These are phyloP conservation scores for Hyphantria cunea DNA, from an alignment of 1,140 invertebrate genomes.

Conservation along the genomic window DNA sequence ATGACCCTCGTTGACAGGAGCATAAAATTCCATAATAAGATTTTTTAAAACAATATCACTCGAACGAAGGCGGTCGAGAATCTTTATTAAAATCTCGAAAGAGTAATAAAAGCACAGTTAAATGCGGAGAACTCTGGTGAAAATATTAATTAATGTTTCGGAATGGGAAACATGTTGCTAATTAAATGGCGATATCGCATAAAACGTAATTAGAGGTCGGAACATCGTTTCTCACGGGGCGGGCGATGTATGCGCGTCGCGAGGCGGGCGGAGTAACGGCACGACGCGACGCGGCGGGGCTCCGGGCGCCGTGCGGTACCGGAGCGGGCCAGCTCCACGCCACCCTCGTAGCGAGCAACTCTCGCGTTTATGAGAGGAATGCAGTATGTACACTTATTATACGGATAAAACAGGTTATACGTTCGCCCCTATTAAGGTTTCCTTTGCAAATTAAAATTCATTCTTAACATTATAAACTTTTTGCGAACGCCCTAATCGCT, in stretches of 20 bases:
- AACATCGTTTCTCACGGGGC: constrained; percentile 74
- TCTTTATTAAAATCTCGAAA: constrained; percentile 80
- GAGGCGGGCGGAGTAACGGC: constrained; percentile 34
- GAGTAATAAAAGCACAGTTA: constrained; percentile 80
- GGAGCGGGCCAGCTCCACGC: constrained; percentile 27
- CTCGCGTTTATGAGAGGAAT: constrained; percentile 59
- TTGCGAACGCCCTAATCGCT: constrained; percentile 17
- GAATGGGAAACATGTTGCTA: constrained; percentile 80
- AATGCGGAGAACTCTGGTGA: constrained; percentile 77
- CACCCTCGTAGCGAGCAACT: constrained; percentile 16
- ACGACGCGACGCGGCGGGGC: constrained; percentile 23
- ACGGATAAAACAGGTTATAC: constrained; percentile 60
- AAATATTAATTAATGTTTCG: constrained; percentile 81
- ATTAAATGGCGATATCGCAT: constrained; percentile 81
- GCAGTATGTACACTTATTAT: constrained; percentile 49
- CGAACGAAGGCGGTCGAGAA: constrained; percentile 74
- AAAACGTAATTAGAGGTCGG: constrained; percentile 78
- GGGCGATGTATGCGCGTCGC: constrained; percentile 41
- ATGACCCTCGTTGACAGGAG: constrained; percentile 32
- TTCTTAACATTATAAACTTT: constrained; percentile 56
- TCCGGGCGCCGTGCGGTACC: constrained; percentile 40
- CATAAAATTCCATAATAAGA: constrained; percentile 61
- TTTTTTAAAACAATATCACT: constrained; percentile 68
- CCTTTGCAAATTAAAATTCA: constrained; percentile 56
- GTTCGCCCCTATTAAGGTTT: constrained; percentile 45